Conservation (phyloP, 2,113 vertebrate species). For the Macrotis lagotis region DNA sequence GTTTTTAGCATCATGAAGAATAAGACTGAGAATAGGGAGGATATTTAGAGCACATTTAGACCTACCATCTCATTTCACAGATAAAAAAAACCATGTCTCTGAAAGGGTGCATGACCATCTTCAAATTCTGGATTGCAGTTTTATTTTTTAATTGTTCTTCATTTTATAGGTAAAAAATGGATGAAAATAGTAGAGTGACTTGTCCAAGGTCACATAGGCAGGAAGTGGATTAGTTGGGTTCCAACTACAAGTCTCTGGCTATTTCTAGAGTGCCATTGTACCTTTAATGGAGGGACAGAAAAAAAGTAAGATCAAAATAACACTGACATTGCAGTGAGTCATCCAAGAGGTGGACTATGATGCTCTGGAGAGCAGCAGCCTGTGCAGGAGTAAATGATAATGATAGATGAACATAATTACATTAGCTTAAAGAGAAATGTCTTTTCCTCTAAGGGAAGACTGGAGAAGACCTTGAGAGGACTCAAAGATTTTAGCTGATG, state of each 20-base stretch:
- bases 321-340: neutral
- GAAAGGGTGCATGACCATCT: neutral
- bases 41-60: neutral
- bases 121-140: neutral
- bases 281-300: neutral
- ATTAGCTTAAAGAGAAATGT: slow-evolving; percentile 1
- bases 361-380: neutral
- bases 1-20: neutral
- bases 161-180: neutral
- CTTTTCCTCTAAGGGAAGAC: neutral
- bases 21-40: neutral
- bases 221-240: neutral
- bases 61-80: neutral
- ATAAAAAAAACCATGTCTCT: neutral
- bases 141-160: neutral
- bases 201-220: neutral
- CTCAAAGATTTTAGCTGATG: neutral
- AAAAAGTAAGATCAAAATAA: neutral
- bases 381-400: neutral
- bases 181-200: neutral
- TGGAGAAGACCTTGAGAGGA: neutral
- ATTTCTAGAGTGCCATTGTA: neutral
- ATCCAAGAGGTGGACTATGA: neutral
- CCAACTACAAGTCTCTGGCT: neutral
- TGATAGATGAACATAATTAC: neutral